Conservation (phyloP, 1,140 invertebrate species). For the Solen grandis region DNA sequence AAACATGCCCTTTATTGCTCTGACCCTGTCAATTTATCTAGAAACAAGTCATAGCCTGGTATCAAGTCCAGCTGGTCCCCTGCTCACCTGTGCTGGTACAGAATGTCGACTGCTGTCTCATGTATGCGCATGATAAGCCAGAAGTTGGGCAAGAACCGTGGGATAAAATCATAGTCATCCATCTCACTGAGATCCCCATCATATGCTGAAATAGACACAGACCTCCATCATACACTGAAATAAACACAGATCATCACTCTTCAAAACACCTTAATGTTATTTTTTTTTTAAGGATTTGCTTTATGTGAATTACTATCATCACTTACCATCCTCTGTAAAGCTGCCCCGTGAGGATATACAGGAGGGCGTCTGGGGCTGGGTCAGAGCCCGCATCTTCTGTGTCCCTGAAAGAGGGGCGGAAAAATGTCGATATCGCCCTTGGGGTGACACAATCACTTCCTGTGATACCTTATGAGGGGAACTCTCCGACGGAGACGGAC, state of each 20-base stretch:
- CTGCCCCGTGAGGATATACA: slow-evolving; percentile 74
- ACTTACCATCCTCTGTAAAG: slow-evolving; percentile 76
- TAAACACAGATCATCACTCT: no score
- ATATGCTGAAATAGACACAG: slow-evolving; percentile 82
- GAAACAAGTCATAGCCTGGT: no score
- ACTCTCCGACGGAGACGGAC: background rate
- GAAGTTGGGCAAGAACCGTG: slow-evolving; percentile 86
- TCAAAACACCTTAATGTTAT: no score
- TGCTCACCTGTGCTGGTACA: slow-evolving; percentile 85
- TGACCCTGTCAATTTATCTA: no score
- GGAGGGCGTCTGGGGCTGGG: slow-evolving; percentile 73
- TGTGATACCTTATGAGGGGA: slow-evolving; percentile 21
- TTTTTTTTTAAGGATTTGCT: no score
- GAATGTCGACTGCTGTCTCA: slow-evolving; percentile 85
- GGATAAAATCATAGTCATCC: slow-evolving; percentile 83
- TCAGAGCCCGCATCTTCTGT: slow-evolving; percentile 66
- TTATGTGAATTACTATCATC: no score
- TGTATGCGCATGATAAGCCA: slow-evolving; percentile 88
- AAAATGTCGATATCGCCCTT: slow-evolving; percentile 66
- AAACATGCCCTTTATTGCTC: no score
- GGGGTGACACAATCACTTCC: background rate
- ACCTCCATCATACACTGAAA: no score
- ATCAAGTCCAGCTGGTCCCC: no score
- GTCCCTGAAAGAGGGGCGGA: slow-evolving; percentile 72
- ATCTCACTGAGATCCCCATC: slow-evolving; percentile 86